Conservation (phyloP, 2,113 vertebrate genomes). For the Archocentrus centrarchus region DNA sequence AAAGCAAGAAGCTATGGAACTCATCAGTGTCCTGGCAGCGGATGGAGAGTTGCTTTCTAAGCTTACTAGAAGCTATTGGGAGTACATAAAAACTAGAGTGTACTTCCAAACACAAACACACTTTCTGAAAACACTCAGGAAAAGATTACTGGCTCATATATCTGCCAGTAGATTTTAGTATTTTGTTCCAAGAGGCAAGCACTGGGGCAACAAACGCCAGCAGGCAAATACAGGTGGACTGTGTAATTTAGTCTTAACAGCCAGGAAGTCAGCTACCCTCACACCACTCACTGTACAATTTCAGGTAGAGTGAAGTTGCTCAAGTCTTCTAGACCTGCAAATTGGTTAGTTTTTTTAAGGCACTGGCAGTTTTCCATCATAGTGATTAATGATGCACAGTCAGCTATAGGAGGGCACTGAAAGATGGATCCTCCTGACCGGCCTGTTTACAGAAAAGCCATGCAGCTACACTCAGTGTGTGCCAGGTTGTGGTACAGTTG, state of each 20-base stretch:
- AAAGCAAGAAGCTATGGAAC: neutral
- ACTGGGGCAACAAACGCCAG: neutral
- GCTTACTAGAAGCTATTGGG: neutral
- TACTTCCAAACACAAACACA: neutral
- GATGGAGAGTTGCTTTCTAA: neutral
- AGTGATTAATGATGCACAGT: neutral
- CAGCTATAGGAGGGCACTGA: neutral
- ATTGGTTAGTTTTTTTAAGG: neutral
- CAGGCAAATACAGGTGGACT: neutral
- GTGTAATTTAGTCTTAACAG: neutral
- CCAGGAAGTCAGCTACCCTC: neutral
- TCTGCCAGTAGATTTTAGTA: neutral
- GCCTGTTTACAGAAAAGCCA: neutral
- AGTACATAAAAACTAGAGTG: neutral
- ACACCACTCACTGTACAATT: neutral
- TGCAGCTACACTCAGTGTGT: neutral
- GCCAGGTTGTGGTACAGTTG: neutral
- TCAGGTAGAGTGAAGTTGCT: neutral
- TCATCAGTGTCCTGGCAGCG: neutral
- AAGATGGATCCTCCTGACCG: neutral
- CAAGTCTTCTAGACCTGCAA: neutral
- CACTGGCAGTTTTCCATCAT: neutral
- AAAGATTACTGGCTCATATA: accelerated
- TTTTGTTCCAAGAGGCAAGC: neutral
- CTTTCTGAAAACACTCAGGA: conserved; percentile 3